Evolutionary conservation across 2,888 invertebrate species (phyloP).

Genomic region (Altica lythri): DNA sequence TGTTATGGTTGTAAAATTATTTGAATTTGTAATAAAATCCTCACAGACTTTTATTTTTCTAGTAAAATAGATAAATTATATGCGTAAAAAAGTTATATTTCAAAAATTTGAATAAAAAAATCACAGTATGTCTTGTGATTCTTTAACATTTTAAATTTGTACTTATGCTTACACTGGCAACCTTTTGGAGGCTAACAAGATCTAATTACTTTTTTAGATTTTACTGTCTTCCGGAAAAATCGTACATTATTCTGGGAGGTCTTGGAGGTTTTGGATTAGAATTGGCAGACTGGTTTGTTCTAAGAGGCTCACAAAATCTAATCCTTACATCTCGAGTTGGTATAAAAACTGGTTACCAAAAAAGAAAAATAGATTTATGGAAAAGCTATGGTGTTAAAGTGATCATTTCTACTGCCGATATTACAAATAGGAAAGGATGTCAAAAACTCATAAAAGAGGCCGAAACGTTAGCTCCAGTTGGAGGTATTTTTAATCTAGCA

Average conservation of each 20-base stretch:
- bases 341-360: constrained; percentile 80
- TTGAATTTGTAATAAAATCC: no score
- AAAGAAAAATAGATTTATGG: constrained; percentile 60
- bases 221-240: constrained; percentile 58
- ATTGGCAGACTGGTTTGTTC: constrained; percentile 81
- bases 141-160: no score
- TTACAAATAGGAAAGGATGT: constrained; percentile 72
- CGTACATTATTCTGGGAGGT: constrained; percentile 76
- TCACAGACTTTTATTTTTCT: no score
- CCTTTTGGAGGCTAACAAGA: no score
- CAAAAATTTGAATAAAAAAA: no score
- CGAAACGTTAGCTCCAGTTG: constrained; percentile 68
- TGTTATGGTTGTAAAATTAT: no score
- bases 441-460: constrained; percentile 68
- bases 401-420: constrained; percentile 71
- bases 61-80: no score
- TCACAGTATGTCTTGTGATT: no score
- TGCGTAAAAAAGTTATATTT: no score
- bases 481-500: constrained; percentile 89
- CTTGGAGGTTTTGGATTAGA: constrained; percentile 93
- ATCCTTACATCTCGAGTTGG: constrained; percentile 84
- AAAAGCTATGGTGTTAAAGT: constrained; percentile 69
- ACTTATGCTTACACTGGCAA: no score
- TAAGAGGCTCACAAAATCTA: constrained; percentile 78
- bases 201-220: constrained; percentile 52